A percentile compares a stretch with the other conserved stretches of the same genome.
phyloP scores from a whole-genome alignment of 2,113 vertebrate genomes.

The Rattus norvegicus region DNA sequence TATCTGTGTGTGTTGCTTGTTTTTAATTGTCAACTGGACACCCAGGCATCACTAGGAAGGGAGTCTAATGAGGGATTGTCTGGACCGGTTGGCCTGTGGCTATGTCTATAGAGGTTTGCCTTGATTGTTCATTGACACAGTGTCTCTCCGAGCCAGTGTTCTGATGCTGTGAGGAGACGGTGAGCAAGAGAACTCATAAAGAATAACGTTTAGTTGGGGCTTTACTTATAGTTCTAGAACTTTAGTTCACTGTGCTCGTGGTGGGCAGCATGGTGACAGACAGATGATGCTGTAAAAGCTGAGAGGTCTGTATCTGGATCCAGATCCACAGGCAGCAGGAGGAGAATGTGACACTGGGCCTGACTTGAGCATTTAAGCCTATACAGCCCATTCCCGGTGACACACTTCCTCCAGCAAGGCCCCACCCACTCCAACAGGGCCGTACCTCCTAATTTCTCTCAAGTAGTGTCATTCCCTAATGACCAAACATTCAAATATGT shows the following conservation, averaged over 20 bases:
- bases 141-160: neutral
- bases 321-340: neutral
- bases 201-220: too few relatives aligned
- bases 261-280: too few relatives aligned
- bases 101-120: neutral
- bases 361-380: neutral
- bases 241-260: neutral
- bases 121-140: neutral
- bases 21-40: neutral
- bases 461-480: neutral
- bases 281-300: neutral
- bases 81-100: neutral
- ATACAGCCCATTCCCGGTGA: neutral
- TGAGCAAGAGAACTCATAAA: neutral
- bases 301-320: neutral
- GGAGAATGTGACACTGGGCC: neutral
- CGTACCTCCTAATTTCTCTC: neutral
- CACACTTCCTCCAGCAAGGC: neutral
- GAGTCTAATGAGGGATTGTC: too few relatives aligned
- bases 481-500: neutral
- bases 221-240: neutral
- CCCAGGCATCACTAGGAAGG: neutral
- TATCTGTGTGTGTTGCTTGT: neutral
- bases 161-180: neutral
- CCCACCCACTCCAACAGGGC: neutral